Conservation (phyloP, 2,797 vertebrate species). For the Xiphophorus birchmanni region DNA sequence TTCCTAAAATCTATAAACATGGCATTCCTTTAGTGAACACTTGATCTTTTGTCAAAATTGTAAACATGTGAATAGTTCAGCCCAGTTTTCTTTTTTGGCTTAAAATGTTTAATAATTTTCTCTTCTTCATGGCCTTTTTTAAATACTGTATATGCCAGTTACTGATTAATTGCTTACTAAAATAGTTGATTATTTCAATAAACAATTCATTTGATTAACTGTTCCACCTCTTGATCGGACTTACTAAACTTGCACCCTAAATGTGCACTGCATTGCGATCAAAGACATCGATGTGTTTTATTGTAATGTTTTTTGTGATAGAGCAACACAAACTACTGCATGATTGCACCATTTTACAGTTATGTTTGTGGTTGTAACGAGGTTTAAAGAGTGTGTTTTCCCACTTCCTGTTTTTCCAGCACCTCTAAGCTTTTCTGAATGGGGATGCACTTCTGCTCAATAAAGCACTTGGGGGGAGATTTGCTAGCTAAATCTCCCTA, state of each 20-base stretch:
- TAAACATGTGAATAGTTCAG: too few relatives aligned
- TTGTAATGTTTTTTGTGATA: neutral
- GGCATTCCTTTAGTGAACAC: too few relatives aligned
- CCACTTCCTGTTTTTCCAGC: constrained; percentile 22
- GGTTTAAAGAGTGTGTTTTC: neutral
- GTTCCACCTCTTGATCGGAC: neutral
- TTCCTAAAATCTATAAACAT: too few relatives aligned
- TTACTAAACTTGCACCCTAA: neutral
- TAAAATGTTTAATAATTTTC: too few relatives aligned
- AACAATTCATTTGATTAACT: too few relatives aligned
- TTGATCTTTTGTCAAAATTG: too few relatives aligned
- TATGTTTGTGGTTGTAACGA: neutral
- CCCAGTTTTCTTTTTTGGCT: too few relatives aligned
- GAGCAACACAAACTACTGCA: neutral
- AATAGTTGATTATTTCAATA: too few relatives aligned
- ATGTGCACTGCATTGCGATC: neutral
- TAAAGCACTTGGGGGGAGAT: constrained; percentile 55
- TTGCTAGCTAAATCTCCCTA: constrained; percentile 71
- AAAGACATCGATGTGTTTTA: neutral
- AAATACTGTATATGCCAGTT: too few relatives aligned
- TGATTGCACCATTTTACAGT: neutral
- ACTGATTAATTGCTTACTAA: too few relatives aligned
- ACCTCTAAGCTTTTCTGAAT: constrained; percentile 21
- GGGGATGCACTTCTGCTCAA: constrained; percentile 37
- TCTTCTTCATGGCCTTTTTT: too few relatives aligned